Base-by-base conservation (phyloP, 2,113 vertebrate species). In the Elephas maximus region DNA sequence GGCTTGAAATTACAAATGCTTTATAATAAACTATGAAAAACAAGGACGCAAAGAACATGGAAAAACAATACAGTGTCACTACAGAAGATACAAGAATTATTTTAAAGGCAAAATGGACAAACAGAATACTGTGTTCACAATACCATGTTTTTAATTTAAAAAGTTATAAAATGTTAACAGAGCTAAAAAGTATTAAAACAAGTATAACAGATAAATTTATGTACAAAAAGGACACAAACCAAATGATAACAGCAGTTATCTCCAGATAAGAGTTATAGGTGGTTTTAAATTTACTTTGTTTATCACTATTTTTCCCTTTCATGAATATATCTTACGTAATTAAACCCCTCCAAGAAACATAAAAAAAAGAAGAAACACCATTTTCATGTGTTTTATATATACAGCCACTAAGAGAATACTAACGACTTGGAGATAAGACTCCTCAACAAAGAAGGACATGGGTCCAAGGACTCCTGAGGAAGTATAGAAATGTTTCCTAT, bases 1-100 rank as follows among this genome's bases (percentile, higher is more conserved):
- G 10, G 37, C 69, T 93, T 79, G 11, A 51, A 88, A 79, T 48
- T 73, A 93, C 2, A 74, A 96, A 92, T 53, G 69, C 65, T 77
- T 80, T 67, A 88, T 21, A 88, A 93, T 82, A 83, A 91, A 78
- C 26, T 78, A 86, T 53, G 30, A 88, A 65, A 88, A 78, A 67
- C 3, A 88, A 73, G 30, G 26, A 93, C 45, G 62, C 71, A 57
- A 92, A 84, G 12, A 92, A 77, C 21, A 92, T 1, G 76, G 6
- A 82, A 93, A 88, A 96, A 78, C 37, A 37, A 84, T 28, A 53
- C 74, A 51, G 71, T n/a, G 10, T 81, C 69, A 93, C 30, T 37
- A 65, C 0, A 73, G 44, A 57, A 92, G 15, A 77, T 80, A 23
- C 44, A 60, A 88, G 8, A 88, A 87, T 87, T 17, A 89, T 62